Evolutionary conservation across 1,140 invertebrate genomes (phyloP).

Genomic region (Lordiphosa collinella): DNA sequence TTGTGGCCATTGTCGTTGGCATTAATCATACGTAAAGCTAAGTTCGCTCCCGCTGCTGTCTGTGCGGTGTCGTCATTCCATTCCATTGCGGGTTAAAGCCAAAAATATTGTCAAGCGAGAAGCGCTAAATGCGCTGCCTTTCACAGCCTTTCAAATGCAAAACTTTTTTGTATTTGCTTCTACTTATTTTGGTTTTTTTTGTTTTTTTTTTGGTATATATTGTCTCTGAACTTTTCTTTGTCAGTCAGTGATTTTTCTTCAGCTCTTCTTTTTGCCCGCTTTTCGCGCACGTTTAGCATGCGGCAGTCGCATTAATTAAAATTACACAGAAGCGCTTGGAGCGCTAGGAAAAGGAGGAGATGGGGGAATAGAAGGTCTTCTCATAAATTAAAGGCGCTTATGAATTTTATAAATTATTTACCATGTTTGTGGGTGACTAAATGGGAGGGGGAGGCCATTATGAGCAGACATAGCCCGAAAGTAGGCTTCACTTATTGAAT

Average conservation of each 20-base stretch:
- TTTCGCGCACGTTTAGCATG: slow-evolving; percentile 45
- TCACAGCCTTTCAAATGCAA: slow-evolving; percentile 30
- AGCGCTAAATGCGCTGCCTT: slow-evolving; percentile 16
- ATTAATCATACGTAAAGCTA: slow-evolving; percentile 32
- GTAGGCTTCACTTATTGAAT: slow-evolving; percentile 64
- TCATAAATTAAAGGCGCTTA: slow-evolving; percentile 74
- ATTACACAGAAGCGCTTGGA: slow-evolving; percentile 55
- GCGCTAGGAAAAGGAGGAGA: background rate
- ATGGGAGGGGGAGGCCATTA: slow-evolving; percentile 16
- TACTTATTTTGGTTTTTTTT: slow-evolving; percentile 3
- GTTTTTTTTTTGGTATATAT: slow-evolving; percentile 5
- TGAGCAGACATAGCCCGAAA: slow-evolving; percentile 30
- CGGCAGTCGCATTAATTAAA: slow-evolving; percentile 71
- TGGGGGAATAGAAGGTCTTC: slow-evolving; percentile 19
- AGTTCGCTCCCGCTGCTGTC: no score
- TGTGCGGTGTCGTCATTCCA: no score
- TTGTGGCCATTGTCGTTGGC: slow-evolving; percentile 24
- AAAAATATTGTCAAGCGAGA: slow-evolving; percentile 3
- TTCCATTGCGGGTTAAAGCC: background rate
- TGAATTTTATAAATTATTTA: slow-evolving; percentile 76
- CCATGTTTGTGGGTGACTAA: slow-evolving; percentile 27
- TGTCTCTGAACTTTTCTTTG: slow-evolving; percentile 32
- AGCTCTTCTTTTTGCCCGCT: slow-evolving; percentile 26
- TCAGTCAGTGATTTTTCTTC: slow-evolving; percentile 14
- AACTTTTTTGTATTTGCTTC: slow-evolving; percentile 4